Conservation (phyloP, 2,888 invertebrate species). For the Drosophila melanosoma region DNA sequence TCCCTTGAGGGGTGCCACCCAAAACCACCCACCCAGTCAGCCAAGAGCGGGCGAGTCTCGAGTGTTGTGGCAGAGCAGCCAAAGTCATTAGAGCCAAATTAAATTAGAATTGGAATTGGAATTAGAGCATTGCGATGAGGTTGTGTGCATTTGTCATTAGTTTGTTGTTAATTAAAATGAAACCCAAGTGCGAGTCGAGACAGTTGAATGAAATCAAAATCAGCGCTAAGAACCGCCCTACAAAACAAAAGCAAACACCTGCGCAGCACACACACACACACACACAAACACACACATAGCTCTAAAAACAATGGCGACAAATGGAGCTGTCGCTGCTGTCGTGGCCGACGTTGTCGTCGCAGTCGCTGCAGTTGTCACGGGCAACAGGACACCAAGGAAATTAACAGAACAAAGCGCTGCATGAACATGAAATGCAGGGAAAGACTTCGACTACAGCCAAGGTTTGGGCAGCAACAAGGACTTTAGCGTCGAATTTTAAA, state of each 20-base stretch:
- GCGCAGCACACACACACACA: conserved; percentile 33
- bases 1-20: neutral
- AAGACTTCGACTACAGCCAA: neutral
- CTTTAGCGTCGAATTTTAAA: conserved; percentile 41
- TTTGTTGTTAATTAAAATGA: conserved; percentile 78
- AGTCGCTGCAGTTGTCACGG: conserved; percentile 64
- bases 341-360: conserved; percentile 19
- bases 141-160: conserved; percentile 71
- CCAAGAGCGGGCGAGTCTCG: neutral
- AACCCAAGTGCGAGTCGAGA: conserved; percentile 59
- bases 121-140: conserved; percentile 51
- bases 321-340: conserved; percentile 64
- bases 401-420: conserved; percentile 67
- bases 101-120: conserved; percentile 62
- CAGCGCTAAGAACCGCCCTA: conserved; percentile 73
- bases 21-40: neutral
- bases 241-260: conserved; percentile 74
- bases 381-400: conserved; percentile 77
- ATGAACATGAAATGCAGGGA: conserved; percentile 48
- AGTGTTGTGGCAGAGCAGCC: conserved; percentile 38
- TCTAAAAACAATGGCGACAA: conserved; percentile 46
- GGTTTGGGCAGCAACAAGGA: conserved; percentile 11
- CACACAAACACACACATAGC: conserved; percentile 17
- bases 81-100: conserved; percentile 76
- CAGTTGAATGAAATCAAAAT: conserved; percentile 65